Conservation (phyloP, 1,140 invertebrate species). For the Neodiprion fabricii region DNA sequence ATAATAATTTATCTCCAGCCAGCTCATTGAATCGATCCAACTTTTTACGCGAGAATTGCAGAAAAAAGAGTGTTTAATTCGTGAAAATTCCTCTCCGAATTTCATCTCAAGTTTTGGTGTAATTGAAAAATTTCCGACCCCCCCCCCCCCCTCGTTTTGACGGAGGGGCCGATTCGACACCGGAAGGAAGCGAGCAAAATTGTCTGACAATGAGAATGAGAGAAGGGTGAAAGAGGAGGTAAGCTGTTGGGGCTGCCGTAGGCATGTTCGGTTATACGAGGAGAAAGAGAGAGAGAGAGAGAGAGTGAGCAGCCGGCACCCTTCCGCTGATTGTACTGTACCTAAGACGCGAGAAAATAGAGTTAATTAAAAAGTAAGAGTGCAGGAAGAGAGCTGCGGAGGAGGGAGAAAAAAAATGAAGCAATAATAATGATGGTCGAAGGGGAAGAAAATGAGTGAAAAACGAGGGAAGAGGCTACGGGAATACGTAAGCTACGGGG, state of each 20-base stretch:
- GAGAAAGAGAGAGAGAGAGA: constrained; percentile 11
- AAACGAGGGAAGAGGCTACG: background rate
- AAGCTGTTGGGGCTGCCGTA: background rate
- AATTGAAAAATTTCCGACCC: constrained; percentile 50
- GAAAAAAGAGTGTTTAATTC: background rate
- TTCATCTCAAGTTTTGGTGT: constrained; percentile 27
- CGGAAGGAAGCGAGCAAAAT: background rate
- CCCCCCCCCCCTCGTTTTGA: constrained; percentile 18
- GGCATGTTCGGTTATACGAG: background rate
- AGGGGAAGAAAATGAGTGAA: background rate
- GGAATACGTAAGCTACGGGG: background rate
- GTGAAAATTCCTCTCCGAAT: background rate
- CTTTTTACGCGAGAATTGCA: no score
- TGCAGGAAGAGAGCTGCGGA: constrained; percentile 24
- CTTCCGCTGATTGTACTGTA: constrained; percentile 26
- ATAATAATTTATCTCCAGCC: no score
- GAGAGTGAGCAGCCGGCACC: constrained; percentile 12
- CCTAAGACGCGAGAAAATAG: constrained; percentile 47
- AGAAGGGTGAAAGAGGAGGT: no score
- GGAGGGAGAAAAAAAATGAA: background rate
- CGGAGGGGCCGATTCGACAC: background rate
- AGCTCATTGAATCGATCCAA: no score
- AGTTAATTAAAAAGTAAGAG: constrained; percentile 46
- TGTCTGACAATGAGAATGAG: background rate
- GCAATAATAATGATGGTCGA: background rate